A percentile compares a stretch with the other conserved stretches of the same genome.
These are phyloP conservation scores for Gymnothorax reevesii DNA, from an alignment of 2,797 vertebrate species.

Conservation along the genomic window DNA sequence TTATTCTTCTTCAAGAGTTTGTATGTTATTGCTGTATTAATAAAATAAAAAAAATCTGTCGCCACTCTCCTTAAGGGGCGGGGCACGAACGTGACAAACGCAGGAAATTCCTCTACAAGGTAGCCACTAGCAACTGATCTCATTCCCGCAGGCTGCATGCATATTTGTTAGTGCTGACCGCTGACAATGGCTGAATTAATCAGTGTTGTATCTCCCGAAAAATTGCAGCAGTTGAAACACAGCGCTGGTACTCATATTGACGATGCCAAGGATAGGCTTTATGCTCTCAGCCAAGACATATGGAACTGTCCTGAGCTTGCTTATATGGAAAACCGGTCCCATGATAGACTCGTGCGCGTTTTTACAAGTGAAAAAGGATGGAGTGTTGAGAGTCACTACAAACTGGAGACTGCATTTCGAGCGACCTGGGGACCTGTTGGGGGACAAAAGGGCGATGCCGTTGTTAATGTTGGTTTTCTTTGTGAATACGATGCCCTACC, in stretches of 20 bases:
- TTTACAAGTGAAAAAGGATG: slow-evolving; percentile 72
- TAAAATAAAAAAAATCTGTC: too few relatives aligned
- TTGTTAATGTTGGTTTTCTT: slow-evolving; percentile 74
- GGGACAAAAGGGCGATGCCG: neutral
- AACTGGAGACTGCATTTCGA: slow-evolving; percentile 80
- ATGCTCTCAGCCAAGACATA: slow-evolving; percentile 72
- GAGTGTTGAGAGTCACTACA: slow-evolving; percentile 76
- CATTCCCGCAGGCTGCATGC: too few relatives aligned
- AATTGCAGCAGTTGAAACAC: slow-evolving; percentile 65
- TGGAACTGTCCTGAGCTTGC: slow-evolving; percentile 82
- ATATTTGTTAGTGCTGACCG: too few relatives aligned
- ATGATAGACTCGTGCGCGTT: slow-evolving; percentile 75
- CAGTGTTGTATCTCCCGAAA: slow-evolving; percentile 16
- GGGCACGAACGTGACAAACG: too few relatives aligned
- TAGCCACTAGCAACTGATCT: too few relatives aligned
- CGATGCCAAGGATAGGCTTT: slow-evolving; percentile 61
- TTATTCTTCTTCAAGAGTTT: too few relatives aligned
- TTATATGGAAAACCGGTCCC: slow-evolving; percentile 75
- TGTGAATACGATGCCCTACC: slow-evolving; percentile 91
- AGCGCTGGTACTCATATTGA: slow-evolving; percentile 69
- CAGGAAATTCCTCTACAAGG: too few relatives aligned
- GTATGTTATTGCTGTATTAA: too few relatives aligned
- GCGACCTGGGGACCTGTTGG: slow-evolving; percentile 74
- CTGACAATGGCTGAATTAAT: slow-evolving; percentile 56
- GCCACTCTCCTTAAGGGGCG: too few relatives aligned